Evolutionary conservation across 37 sponge, comb jelly and placozoan species (phyloP).

Genomic region (Beroe ovata): DNA sequence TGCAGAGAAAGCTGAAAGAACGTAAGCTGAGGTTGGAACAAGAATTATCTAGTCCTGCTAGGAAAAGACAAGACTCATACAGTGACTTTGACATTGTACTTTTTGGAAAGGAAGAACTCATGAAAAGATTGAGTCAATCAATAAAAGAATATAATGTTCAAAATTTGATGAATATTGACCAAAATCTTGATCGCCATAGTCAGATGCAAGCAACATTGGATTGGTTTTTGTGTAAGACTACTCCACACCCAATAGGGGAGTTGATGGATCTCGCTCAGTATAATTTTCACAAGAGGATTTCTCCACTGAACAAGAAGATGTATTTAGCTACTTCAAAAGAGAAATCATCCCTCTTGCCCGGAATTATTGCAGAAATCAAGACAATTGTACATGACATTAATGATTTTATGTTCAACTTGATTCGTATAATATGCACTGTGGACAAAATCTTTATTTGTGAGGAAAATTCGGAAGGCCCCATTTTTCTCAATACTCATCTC

Average conservation of each 20-base stretch:
- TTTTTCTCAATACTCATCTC: neutral
- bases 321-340: neutral
- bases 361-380: neutral
- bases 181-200: neutral
- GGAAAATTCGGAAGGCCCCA: neutral
- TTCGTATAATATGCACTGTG: neutral
- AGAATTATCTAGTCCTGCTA: neutral
- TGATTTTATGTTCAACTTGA: neutral
- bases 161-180: neutral
- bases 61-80: neutral
- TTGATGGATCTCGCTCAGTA: neutral
- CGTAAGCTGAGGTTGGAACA: neutral
- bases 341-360: neutral
- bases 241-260: neutral
- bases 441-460: neutral
- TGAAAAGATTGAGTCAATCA: neutral
- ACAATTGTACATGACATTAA: neutral
- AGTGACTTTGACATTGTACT: neutral
- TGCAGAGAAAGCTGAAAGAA: neutral
- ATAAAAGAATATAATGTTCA: neutral
- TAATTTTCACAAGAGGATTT: neutral
- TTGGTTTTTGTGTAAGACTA: neutral
- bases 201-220: neutral
- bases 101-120: neutral
- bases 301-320: neutral